These are phyloP conservation scores for Orchestes rusci DNA, from an alignment of 2,888 invertebrate species.

Conservation along the genomic window DNA sequence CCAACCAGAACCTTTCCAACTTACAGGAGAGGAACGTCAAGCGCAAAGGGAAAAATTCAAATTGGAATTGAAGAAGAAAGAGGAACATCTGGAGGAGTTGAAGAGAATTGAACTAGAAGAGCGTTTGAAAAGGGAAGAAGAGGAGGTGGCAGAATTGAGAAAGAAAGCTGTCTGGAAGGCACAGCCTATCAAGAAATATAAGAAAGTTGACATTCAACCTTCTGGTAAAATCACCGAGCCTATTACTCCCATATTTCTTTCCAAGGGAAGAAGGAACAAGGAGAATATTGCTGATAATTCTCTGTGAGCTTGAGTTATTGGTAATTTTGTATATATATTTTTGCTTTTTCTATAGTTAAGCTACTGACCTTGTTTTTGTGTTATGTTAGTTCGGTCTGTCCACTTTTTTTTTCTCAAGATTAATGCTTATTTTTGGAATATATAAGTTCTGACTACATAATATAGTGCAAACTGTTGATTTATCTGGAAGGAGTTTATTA, in stretches of 20 bases:
- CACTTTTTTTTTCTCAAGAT: too few species aligned
- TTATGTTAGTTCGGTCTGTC: too few species aligned
- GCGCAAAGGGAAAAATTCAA: constrained; percentile 57
- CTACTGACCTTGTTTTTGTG: too few species aligned
- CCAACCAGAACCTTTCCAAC: constrained; percentile 49
- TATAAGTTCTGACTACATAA: too few species aligned
- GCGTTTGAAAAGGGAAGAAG: constrained; percentile 43
- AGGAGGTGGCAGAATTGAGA: constrained; percentile 48
- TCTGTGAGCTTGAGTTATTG: constrained; percentile 1
- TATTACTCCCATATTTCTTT: constrained; percentile 52
- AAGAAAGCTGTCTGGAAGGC: constrained; percentile 56
- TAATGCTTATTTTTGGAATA: too few species aligned
- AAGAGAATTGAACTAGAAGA: constrained; percentile 41
- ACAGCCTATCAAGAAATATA: constrained; percentile 51
- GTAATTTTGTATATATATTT: too few species aligned
- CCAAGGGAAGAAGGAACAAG: constrained; percentile 27
- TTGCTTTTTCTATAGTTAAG: too few species aligned
- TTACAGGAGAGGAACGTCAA: constrained; percentile 60
- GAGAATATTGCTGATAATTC: constrained; percentile 15
- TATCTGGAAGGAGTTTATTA: too few species aligned
- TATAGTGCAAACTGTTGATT: too few species aligned
- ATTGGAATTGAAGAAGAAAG: constrained; percentile 49
- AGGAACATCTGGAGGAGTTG: constrained; percentile 39
- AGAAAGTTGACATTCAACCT: constrained; percentile 48
- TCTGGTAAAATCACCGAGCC: constrained; percentile 56